Evolutionary conservation across 2,113 vertebrate species (phyloP).

Genomic region (Gyps fulvus): DNA sequence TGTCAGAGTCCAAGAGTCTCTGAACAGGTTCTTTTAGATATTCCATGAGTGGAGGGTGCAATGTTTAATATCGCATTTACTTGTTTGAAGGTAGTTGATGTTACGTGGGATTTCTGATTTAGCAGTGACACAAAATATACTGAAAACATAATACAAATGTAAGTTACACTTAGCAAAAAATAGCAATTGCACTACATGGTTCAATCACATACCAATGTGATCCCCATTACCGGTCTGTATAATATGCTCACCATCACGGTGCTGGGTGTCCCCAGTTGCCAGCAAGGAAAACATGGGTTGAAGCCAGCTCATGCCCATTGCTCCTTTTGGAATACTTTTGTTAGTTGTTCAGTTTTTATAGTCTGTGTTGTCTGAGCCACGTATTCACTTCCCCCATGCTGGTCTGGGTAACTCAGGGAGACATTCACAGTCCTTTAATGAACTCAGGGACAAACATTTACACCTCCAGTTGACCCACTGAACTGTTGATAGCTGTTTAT

Average conservation of each 20-base stretch:
- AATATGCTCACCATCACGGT: fast-evolving
- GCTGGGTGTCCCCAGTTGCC: fast-evolving
- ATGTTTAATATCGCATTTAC: neutral
- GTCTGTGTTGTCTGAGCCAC: neutral
- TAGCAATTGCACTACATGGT: fast-evolving
- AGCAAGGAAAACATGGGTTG: fast-evolving
- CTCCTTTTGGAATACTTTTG: neutral
- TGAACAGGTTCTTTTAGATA: neutral
- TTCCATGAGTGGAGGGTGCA: neutral
- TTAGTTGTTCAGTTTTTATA: neutral
- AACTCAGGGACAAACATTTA: neutral
- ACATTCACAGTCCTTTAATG: neutral
- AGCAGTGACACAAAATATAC: neutral
- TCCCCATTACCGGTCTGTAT: neutral
- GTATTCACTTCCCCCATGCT: neutral
- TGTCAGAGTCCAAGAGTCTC: neutral
- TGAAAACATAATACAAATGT: neutral
- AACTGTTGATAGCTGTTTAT: neutral
- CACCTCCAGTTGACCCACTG: neutral
- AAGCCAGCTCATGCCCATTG: neutral
- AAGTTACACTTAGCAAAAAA: neutral
- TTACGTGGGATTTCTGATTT: neutral
- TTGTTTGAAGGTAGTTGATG: neutral
- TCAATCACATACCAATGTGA: neutral
- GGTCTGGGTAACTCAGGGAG: neutral